Evolutionary conservation across 2,113 vertebrate genomes (phyloP).

Genomic region (Tapirus terrestris): DNA sequence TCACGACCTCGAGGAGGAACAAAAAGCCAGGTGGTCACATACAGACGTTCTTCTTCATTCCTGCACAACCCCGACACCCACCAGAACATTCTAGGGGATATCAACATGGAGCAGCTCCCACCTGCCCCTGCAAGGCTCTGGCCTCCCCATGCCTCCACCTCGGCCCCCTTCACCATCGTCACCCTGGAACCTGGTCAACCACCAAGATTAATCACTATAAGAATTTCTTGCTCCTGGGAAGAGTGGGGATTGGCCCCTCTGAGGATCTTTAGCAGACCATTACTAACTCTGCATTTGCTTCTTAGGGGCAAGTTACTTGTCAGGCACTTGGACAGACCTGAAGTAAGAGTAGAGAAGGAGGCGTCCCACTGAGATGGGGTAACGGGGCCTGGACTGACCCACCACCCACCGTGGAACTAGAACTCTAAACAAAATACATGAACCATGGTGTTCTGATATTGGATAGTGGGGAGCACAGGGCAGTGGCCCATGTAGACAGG

Average conservation of each 20-base stretch:
- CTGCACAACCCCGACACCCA: rapidly evolving
- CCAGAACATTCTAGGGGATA: rapidly evolving
- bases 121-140: no score
- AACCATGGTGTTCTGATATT: rapidly evolving
- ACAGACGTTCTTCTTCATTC: rapidly evolving
- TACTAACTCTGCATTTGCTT: not conserved
- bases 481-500: not conserved
- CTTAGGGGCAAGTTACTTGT: not conserved
- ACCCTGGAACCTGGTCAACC: not conserved
- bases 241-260: rapidly evolving
- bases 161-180: not conserved
- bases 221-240: not conserved
- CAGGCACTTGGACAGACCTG: not conserved
- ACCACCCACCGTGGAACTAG: not conserved
- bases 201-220: not conserved
- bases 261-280: rapidly evolving
- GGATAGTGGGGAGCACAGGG: not conserved
- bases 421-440: not conserved
- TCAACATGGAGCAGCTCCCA: not conserved
- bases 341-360: no score
- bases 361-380: rapidly evolving
- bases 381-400: not conserved
- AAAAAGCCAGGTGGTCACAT: rapidly evolving
- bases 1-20: rapidly evolving
- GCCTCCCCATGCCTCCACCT: rapidly evolving